Conservation (phyloP, 2,888 invertebrate species). For the Folsomia candida region DNA sequence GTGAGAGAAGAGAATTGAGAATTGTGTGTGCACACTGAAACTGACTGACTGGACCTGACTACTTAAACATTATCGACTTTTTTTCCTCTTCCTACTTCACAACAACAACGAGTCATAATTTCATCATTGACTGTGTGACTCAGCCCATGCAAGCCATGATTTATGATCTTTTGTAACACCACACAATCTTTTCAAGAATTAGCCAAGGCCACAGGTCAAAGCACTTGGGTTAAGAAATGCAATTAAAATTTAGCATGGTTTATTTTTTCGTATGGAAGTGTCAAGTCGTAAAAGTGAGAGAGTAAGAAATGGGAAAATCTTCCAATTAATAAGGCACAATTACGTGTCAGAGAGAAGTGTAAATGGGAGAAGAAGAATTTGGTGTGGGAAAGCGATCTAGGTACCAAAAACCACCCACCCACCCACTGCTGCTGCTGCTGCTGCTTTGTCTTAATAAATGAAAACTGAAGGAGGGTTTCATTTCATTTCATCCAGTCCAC, state of each 20-base stretch:
- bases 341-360: neutral
- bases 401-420: too few species aligned
- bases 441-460: too few species aligned
- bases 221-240: neutral
- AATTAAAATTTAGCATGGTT: constrained; percentile 8
- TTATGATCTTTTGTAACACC: neutral
- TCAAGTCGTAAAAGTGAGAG: neutral
- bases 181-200: neutral
- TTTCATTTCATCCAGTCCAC: neutral
- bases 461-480: neutral
- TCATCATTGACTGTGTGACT: too few species aligned
- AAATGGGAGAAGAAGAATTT: neutral
- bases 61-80: neutral
- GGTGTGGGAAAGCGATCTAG: too few species aligned
- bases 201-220: neutral
- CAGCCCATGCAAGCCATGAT: too few species aligned
- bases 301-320: neutral
- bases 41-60: neutral
- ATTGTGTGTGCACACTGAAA: too few species aligned
- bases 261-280: neutral
- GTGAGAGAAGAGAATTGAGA: too few species aligned
- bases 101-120: neutral
- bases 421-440: too few species aligned
- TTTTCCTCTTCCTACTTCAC: neutral
- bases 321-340: neutral